These are phyloP conservation scores for Trimorus sp. DNA, from an alignment of 2,888 invertebrate genomes.

Conservation along the genomic window DNA sequence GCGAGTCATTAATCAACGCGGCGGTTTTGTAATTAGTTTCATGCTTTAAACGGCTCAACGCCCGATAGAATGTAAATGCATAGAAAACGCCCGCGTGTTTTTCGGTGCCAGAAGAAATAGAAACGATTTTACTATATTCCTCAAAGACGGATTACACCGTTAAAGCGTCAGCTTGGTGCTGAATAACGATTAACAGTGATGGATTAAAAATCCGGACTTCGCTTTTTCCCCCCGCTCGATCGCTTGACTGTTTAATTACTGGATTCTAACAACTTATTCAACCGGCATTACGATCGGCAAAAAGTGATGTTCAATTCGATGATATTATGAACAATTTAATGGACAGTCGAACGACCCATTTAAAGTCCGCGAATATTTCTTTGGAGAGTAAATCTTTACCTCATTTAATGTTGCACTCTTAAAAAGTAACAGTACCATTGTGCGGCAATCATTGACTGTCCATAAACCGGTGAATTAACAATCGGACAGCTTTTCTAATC, in stretches of 20 bases:
- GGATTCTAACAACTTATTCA: constrained; percentile 10
- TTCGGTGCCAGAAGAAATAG: constrained; percentile 34
- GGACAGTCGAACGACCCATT: background rate
- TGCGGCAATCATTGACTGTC: too few species aligned
- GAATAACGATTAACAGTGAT: constrained; percentile 4
- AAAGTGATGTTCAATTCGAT: background rate
- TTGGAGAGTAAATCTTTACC: constrained; percentile 12
- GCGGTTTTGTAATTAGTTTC: constrained; percentile 45
- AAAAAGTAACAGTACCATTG: too few species aligned
- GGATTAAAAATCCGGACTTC: background rate
- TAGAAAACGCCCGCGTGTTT: constrained; percentile 26
- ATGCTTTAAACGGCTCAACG: constrained; percentile 29
- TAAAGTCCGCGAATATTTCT: constrained; percentile 5
- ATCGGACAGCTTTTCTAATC: too few species aligned
- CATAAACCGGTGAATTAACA: too few species aligned
- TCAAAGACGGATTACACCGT: constrained; percentile 19
- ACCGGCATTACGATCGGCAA: background rate
- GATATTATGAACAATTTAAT: constrained; percentile 25
- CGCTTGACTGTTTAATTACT: constrained; percentile 33
- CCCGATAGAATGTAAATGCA: constrained; percentile 37
- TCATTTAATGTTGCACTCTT: constrained; percentile 2
- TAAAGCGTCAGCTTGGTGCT: constrained; percentile 11
- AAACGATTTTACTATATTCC: constrained; percentile 23
- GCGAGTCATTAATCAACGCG: constrained; percentile 53
- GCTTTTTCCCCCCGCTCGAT: constrained; percentile 1